Conservation (phyloP, 2,888 invertebrate species). For the Dryadula phaetusa region DNA sequence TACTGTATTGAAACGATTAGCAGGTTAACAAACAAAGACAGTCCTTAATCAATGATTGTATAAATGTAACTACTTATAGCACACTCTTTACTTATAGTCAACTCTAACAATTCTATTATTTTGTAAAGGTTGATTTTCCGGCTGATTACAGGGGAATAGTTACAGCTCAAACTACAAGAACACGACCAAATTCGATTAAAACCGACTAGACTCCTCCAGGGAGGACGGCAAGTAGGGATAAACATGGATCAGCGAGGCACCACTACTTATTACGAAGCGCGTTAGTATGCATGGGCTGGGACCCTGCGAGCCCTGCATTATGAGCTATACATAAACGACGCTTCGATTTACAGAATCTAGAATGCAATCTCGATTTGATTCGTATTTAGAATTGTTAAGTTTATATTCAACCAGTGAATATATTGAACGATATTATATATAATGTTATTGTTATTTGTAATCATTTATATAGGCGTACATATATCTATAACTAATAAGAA, state of each 20-base stretch:
- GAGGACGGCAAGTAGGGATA: conserved; percentile 55
- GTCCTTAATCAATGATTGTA: too few relatives aligned
- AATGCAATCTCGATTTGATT: conserved; percentile 46
- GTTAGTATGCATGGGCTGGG: conserved; percentile 84
- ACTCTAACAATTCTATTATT: conserved; percentile 11
- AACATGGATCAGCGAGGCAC: conserved; percentile 64
- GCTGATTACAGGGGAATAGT: conserved; percentile 17
- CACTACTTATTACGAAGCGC: conserved; percentile 73
- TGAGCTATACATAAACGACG: conserved; percentile 69
- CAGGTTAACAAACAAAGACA: too few relatives aligned
- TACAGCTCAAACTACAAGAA: conserved; percentile 31
- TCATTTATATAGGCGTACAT: neutral
- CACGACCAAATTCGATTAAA: conserved; percentile 36
- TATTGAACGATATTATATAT: neutral
- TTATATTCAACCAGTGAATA: conserved; percentile 14
- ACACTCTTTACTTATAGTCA: too few relatives aligned
- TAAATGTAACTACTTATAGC: too few relatives aligned
- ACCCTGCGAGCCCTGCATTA: conserved; percentile 66
- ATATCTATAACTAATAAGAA: neutral
- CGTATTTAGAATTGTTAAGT: conserved; percentile 46
- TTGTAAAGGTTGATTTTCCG: neutral
- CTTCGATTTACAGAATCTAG: conserved; percentile 64
- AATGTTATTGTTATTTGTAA: neutral
- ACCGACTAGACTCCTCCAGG: conserved; percentile 31
- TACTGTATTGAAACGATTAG: too few relatives aligned